Conservation (phyloP, 2,113 vertebrate species). For the Hippocampus barbouri region DNA sequence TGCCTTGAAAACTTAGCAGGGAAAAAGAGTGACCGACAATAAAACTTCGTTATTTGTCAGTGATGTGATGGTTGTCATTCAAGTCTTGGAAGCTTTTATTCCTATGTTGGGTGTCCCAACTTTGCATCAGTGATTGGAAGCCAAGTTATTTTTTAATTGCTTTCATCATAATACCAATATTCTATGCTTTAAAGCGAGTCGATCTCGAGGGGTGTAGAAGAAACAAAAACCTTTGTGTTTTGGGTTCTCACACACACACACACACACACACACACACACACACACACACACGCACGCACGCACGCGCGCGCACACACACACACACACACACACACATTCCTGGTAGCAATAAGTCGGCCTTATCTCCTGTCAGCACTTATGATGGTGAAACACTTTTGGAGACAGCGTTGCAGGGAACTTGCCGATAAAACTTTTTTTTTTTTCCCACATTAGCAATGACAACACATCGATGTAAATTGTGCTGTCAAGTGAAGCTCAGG, state of each 20-base stretch:
- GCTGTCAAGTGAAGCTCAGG: slow-evolving; percentile 3
- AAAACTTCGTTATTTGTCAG: slow-evolving; percentile 59
- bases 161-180: too few relatives aligned
- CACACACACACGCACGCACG: slow-evolving; percentile 29
- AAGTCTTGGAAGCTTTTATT: slow-evolving; percentile 44
- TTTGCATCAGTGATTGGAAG: slow-evolving; percentile 18
- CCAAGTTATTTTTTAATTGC: neutral
- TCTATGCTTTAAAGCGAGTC: too few relatives aligned
- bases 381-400: neutral
- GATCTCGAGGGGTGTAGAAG: too few relatives aligned
- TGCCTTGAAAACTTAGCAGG: slow-evolving; percentile 30
- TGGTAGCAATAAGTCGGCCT: slow-evolving; percentile 22
- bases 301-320: neutral
- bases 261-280: slow-evolving; percentile 30
- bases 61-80: slow-evolving; percentile 63
- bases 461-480: neutral
- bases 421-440: neutral
- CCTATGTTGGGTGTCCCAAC: slow-evolving; percentile 6
- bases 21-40: slow-evolving; percentile 28
- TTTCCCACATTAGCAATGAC: neutral
- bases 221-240: too few relatives aligned
- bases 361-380: slow-evolving; percentile 21
- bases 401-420: neutral
- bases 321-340: slow-evolving; percentile 32
- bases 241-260: slow-evolving; percentile 25